These are phyloP conservation scores for Bombus pascuorum DNA, from an alignment of 1,140 invertebrate species.

Conservation along the genomic window DNA sequence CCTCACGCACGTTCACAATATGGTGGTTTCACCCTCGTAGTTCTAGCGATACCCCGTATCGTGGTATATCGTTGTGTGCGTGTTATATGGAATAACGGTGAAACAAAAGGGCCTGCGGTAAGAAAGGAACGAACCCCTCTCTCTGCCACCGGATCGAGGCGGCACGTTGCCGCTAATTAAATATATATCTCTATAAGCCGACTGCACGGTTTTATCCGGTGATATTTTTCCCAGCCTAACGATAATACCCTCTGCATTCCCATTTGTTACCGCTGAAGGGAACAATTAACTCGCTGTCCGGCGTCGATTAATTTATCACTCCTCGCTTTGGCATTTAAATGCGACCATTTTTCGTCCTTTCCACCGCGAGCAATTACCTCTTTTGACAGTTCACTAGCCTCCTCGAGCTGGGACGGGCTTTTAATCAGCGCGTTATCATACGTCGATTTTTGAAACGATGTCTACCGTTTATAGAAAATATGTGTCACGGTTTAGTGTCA, in stretches of 20 bases:
- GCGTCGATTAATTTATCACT: conserved; percentile 50
- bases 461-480: neutral
- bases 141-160: neutral
- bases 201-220: conserved; percentile 24
- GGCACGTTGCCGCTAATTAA: conserved; percentile 41
- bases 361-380: conserved; percentile 18
- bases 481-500: too few species aligned
- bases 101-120: conserved; percentile 28
- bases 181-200: conserved; percentile 52
- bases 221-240: conserved; percentile 38
- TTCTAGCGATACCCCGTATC: neutral
- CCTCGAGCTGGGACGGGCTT: neutral
- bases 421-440: conserved; percentile 21
- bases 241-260: conserved; percentile 37
- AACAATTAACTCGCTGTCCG: conserved; percentile 46
- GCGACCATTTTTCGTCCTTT: conserved; percentile 34
- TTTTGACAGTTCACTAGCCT: conserved; percentile 8
- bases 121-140: conserved; percentile 15
- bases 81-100: neutral
- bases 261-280: conserved; percentile 40
- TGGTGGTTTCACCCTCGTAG: conserved; percentile 11
- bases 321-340: conserved; percentile 44
- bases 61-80: neutral
- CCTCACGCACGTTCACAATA: neutral
- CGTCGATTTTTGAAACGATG: neutral